Conservation (phyloP, 2,113 vertebrate species). For the Oncorhynchus mykiss region DNA sequence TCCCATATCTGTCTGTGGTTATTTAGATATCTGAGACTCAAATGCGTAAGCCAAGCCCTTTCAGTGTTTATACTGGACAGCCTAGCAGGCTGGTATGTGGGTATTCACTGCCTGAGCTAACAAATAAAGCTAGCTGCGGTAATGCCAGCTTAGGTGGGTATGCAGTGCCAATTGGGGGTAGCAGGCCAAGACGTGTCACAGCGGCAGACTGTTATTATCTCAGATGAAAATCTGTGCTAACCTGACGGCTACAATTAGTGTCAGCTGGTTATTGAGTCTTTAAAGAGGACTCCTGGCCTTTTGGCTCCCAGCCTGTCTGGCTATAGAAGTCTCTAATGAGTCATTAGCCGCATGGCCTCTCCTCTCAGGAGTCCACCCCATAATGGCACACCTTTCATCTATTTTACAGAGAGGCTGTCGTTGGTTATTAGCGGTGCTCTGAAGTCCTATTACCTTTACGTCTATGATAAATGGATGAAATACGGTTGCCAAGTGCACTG, state of each 20-base stretch:
- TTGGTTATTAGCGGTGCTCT: slow-evolving; percentile 75
- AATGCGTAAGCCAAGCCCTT: neutral
- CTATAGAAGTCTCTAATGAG: slow-evolving; percentile 78
- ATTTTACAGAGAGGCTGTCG: slow-evolving; percentile 76
- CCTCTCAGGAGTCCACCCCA: slow-evolving; percentile 70
- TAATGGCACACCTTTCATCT: slow-evolving; percentile 80
- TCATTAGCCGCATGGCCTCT: slow-evolving; percentile 77
- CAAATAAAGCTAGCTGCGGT: slow-evolving; percentile 27
- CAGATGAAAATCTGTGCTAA: slow-evolving; percentile 79
- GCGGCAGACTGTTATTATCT: slow-evolving; percentile 77
- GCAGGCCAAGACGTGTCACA: slow-evolving; percentile 64
- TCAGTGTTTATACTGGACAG: slow-evolving; percentile 23
- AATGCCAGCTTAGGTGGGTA: slow-evolving; percentile 45
- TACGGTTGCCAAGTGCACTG: slow-evolving; percentile 68
- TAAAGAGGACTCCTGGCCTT: slow-evolving; percentile 77
- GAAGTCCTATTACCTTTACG: slow-evolving; percentile 78
- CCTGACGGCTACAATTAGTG: slow-evolving; percentile 77
- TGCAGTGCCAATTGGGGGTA: slow-evolving; percentile 60
- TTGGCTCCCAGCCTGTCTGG: slow-evolving; percentile 77
- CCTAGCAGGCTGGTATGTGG: slow-evolving; percentile 19
- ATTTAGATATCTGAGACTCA: slow-evolving; percentile 24
- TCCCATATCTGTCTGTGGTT: slow-evolving; percentile 13
- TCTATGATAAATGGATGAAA: slow-evolving; percentile 78
- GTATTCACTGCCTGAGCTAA: slow-evolving; percentile 31
- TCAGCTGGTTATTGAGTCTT: slow-evolving; percentile 78